phyloP scores from a whole-genome alignment of 2,113 vertebrate genomes.

The Pteropus alecto region DNA sequence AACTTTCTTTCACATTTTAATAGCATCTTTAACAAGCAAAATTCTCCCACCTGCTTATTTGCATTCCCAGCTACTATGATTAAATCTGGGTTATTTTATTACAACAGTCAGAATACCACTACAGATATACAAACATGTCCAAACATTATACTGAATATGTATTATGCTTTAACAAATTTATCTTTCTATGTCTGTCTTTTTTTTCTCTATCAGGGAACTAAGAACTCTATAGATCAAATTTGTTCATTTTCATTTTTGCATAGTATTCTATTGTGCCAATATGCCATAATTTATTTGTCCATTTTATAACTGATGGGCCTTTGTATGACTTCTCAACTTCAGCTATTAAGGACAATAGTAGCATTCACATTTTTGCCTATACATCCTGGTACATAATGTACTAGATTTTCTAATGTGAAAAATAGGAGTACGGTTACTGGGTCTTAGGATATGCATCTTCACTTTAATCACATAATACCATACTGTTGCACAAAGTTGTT shows the following conservation, averaged over 20 bases:
- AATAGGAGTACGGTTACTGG: background rate
- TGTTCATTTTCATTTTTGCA: background rate
- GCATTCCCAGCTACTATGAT: background rate
- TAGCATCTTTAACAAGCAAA: background rate
- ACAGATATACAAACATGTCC: background rate
- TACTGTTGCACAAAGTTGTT: background rate
- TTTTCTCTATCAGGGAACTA: background rate
- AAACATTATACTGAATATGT: background rate
- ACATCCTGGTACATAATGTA: background rate
- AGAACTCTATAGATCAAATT: background rate
- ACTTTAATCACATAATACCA: background rate
- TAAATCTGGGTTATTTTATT: background rate
- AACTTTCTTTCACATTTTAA: background rate
- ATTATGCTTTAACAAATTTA: background rate
- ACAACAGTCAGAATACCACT: background rate
- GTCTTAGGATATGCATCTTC: background rate
- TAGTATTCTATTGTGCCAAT: background rate
- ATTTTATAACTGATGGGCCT: background rate
- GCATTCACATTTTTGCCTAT: background rate
- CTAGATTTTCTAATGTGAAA: background rate
- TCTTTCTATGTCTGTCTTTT: background rate
- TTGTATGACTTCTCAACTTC: background rate
- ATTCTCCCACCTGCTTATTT: background rate
- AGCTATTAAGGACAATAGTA: background rate
- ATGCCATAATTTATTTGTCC: background rate